Evolutionary conservation across 1,140 invertebrate species (phyloP).

Genomic region (Cherax destructor): DNA sequence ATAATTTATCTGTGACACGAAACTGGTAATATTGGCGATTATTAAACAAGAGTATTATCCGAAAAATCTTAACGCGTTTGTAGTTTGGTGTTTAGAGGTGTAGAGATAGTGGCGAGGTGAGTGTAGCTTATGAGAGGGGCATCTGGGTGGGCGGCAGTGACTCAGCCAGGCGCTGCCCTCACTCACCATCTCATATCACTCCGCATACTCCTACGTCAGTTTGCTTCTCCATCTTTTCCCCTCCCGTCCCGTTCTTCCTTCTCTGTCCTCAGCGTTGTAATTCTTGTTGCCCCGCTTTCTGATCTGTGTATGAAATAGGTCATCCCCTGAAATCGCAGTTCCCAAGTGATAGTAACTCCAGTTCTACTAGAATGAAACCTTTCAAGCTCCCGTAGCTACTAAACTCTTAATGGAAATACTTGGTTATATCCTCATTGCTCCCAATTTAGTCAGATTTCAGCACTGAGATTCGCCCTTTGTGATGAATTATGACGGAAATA

Average conservation of each 20-base stretch:
- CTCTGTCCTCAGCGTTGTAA: too few relatives aligned
- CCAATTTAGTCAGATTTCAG: too few relatives aligned
- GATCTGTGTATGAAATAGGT: too few relatives aligned
- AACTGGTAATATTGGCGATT: not conserved
- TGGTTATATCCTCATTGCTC: too few relatives aligned
- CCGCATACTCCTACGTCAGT: not conserved
- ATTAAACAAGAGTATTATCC: not conserved
- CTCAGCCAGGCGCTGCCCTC: not conserved
- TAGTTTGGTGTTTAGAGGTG: not conserved
- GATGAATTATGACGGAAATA: too few relatives aligned
- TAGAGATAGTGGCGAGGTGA: not conserved
- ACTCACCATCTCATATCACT: not conserved
- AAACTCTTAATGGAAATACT: too few relatives aligned
- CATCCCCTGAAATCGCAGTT: too few relatives aligned
- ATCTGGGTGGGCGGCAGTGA: constrained; percentile 20
- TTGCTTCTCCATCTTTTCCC: not conserved
- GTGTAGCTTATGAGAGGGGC: constrained; percentile 15
- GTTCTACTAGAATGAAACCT: too few relatives aligned
- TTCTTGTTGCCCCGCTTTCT: too few relatives aligned
- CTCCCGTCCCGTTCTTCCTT: not conserved
- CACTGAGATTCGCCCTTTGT: too few relatives aligned
- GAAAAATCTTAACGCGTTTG: not conserved
- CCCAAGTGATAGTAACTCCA: too few relatives aligned
- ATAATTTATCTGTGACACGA: not conserved
- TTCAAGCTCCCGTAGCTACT: too few relatives aligned